Percentiles rank a stretch among this genome's conserved stretches.
Conservation (phyloP, 2,797 vertebrate species). For the Cyprinella venusta region DNA sequence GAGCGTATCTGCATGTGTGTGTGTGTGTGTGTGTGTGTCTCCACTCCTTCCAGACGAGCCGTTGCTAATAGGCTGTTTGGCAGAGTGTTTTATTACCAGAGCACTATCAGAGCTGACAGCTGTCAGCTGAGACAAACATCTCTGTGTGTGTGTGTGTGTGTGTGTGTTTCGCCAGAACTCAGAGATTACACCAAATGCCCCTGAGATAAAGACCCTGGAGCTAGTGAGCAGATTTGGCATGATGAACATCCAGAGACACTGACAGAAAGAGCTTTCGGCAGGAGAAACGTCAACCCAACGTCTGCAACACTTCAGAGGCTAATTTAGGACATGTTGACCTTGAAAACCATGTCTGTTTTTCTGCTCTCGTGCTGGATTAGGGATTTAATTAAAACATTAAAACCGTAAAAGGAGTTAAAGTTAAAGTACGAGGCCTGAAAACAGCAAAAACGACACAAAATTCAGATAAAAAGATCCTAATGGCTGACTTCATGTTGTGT, state of each 20-base stretch:
- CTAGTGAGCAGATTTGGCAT: slow-evolving; percentile 61
- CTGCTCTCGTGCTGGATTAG: not conserved
- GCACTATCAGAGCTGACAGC: slow-evolving; percentile 76
- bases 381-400: no score
- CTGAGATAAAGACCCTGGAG: slow-evolving; percentile 59
- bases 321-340: slow-evolving; percentile 47
- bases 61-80: slow-evolving; percentile 73
- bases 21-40: slow-evolving; percentile 27
- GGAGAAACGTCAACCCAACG: slow-evolving; percentile 43
- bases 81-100: slow-evolving; percentile 69
- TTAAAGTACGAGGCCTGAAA: no score
- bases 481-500: no score
- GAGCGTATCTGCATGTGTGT: slow-evolving; percentile 11
- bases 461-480: no score
- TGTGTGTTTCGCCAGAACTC: slow-evolving; percentile 45
- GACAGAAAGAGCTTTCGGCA: slow-evolving; percentile 10
- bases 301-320: slow-evolving; percentile 58
- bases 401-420: no score
- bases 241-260: slow-evolving; percentile 63
- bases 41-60: slow-evolving; percentile 14
- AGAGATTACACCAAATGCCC: slow-evolving; percentile 47
- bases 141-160: slow-evolving; percentile 23
- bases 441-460: no score
- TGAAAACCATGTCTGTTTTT: slow-evolving; percentile 18
- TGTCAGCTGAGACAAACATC: slow-evolving; percentile 73